phyloP scores from a whole-genome alignment of 2,113 vertebrate species.

The Labeo rohita region DNA sequence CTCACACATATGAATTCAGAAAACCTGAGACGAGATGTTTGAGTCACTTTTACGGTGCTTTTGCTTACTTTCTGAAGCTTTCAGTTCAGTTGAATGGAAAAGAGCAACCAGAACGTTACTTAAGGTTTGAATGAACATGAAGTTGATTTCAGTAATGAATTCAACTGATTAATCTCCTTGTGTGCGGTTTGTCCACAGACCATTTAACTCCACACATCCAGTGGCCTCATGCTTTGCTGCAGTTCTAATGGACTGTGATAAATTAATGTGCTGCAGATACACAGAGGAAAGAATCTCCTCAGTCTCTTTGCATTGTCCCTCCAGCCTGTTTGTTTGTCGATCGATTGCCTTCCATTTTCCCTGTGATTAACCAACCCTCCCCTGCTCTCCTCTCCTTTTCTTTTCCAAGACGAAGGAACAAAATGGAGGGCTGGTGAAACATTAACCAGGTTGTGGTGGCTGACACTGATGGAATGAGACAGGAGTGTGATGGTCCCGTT shows the following conservation, averaged over 20 bases:
- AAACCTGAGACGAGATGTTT: not conserved
- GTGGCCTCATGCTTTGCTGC: not conserved
- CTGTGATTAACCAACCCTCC: conserved; percentile 68
- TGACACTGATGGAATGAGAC: conserved; percentile 74
- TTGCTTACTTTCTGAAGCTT: not conserved
- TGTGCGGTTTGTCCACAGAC: not conserved
- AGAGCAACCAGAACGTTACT: not conserved
- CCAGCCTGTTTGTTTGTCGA: conserved; percentile 70
- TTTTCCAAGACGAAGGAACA: conserved; percentile 44
- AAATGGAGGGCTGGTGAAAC: conserved; percentile 69
- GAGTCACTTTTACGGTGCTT: not conserved
- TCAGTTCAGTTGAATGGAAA: not conserved
- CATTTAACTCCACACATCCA: conserved; percentile 13
- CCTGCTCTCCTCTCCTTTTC: conserved; percentile 47
- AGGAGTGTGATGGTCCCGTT: conserved; percentile 70
- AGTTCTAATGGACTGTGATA: conserved; percentile 69
- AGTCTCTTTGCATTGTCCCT: conserved; percentile 56
- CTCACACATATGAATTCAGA: not conserved
- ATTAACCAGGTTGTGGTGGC: conserved; percentile 72
- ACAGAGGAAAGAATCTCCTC: conserved; percentile 62
- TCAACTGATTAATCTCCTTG: not conserved
- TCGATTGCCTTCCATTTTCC: conserved; percentile 72
- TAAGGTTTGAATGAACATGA: not conserved
- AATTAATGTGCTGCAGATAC: conserved; percentile 64
- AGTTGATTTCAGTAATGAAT: not conserved